These are phyloP conservation scores for Sparus aurata DNA, from an alignment of 2,797 vertebrate species.

Conservation along the genomic window DNA sequence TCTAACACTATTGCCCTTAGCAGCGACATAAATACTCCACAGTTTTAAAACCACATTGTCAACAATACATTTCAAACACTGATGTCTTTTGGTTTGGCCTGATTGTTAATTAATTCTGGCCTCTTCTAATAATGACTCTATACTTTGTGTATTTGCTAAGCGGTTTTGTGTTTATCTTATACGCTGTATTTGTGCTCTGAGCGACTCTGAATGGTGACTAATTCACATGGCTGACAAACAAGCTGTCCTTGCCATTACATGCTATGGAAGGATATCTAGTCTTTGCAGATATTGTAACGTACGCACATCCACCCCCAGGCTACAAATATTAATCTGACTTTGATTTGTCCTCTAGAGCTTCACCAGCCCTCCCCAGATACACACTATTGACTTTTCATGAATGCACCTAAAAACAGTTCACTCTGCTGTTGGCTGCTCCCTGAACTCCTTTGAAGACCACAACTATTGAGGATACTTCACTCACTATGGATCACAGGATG, in stretches of 20 bases:
- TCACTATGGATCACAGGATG: slow-evolving; percentile 61
- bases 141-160: slow-evolving; percentile 32
- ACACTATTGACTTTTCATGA: slow-evolving; percentile 57
- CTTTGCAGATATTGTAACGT: slow-evolving; percentile 31
- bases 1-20: background rate
- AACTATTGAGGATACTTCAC: slow-evolving; percentile 57
- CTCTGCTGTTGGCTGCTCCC: slow-evolving; percentile 56
- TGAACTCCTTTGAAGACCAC: slow-evolving; percentile 72
- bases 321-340: slow-evolving; percentile 68
- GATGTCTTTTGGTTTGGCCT: background rate
- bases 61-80: background rate
- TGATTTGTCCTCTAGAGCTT: slow-evolving; percentile 66
- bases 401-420: slow-evolving; percentile 55
- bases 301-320: slow-evolving; percentile 34
- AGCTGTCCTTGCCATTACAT: slow-evolving; percentile 40
- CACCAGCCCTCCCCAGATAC: slow-evolving; percentile 40
- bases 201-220: slow-evolving; percentile 35
- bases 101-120: slow-evolving; percentile 17
- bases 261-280: slow-evolving; percentile 22
- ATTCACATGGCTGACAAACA: slow-evolving; percentile 35
- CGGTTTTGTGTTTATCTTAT: slow-evolving; percentile 40
- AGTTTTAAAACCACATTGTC: background rate
- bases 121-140: slow-evolving; percentile 14
- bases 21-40: background rate
- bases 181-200: slow-evolving; percentile 26